phyloP scores from a whole-genome alignment of 2,888 invertebrate species.

The Exocentrus adspersus region DNA sequence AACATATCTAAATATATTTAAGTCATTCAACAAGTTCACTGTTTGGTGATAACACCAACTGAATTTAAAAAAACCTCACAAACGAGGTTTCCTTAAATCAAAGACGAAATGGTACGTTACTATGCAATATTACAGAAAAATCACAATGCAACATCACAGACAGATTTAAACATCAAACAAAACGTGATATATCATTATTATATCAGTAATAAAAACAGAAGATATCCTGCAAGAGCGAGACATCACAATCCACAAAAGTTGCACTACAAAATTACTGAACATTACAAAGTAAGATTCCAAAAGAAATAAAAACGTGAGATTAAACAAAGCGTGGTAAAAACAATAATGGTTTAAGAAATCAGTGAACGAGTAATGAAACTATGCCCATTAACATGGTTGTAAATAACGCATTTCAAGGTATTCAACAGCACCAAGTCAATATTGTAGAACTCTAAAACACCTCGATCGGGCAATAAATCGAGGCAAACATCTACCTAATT shows the following conservation, averaged over 20 bases:
- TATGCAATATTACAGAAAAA: constrained; percentile 9
- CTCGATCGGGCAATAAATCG: constrained; percentile 4
- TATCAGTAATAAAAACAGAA: neutral
- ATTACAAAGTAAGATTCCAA: constrained; percentile 19
- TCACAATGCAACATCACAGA: constrained; percentile 17
- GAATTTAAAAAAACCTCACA: constrained; percentile 8
- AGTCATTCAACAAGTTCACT: constrained; percentile 24
- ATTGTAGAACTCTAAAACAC: neutral
- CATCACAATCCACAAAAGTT: neutral
- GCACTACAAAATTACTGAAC: constrained; percentile 5
- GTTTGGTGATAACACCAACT: constrained; percentile 8
- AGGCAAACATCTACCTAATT: neutral
- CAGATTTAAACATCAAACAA: neutral
- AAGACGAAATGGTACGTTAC: neutral
- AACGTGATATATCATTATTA: neutral
- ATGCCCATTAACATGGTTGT: neutral
- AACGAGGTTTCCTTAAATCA: neutral
- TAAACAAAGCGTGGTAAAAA: neutral
- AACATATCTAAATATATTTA: constrained; percentile 29
- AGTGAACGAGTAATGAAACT: constrained; percentile 20
- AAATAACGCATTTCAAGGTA: constrained; percentile 5
- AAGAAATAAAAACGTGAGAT: constrained; percentile 13
- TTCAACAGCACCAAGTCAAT: constrained; percentile 12
- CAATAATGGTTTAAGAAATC: neutral
- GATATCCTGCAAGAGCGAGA: neutral